Base-by-base conservation (phyloP, 2,113 vertebrate genomes). In the Lethenteron camtschaticum region DNA sequence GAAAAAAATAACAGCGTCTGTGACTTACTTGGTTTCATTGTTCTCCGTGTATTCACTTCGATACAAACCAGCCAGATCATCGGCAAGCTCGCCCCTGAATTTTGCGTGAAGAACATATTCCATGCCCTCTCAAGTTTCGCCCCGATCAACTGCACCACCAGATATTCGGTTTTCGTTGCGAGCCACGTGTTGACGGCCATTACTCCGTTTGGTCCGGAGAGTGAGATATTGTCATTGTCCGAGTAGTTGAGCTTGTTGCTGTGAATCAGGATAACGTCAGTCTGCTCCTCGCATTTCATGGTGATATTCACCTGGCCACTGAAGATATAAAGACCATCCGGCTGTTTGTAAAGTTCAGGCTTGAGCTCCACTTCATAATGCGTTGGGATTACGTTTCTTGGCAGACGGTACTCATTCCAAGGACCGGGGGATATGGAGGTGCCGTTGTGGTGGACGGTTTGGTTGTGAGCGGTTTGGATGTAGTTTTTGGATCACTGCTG, bases 61-160 rank as follows among this genome's bases (percentile, higher is more conserved):
- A 75, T 97, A 97, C 80, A 97, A 89, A 59, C 94, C 94, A 0
- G 83, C 77, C 74, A 97, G 82, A 72, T 94, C 85, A 0, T 94
- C 90, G 0, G 87, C 85, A 77, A 96, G 79, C 73, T 91, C 87
- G 5, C 90, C 94, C 0, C 8, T 55, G 72, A 96, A 96, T 18
- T 1, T 1, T 1, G 76, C 87, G 60, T 73, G 1, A 70, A 99
- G 83, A 4, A 57, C 59, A 6, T 96, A 99, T 9, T 12, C 16
- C 1, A 2, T 58, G 14, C 74, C 75, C 0, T 14, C 24, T 68
- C 1, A 68, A 97, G 79, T 0, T 0, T 3, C 1, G 13, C 59
- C 13, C 11, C 1, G 0, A 0, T 1, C 57, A 94, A 78, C 72
- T 80, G 78, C 20, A 96, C 74, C 72, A 91, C 87, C 76, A 99